Conservation (phyloP, 2,113 vertebrate species). For the Phyllopteryx taeniolatus region DNA sequence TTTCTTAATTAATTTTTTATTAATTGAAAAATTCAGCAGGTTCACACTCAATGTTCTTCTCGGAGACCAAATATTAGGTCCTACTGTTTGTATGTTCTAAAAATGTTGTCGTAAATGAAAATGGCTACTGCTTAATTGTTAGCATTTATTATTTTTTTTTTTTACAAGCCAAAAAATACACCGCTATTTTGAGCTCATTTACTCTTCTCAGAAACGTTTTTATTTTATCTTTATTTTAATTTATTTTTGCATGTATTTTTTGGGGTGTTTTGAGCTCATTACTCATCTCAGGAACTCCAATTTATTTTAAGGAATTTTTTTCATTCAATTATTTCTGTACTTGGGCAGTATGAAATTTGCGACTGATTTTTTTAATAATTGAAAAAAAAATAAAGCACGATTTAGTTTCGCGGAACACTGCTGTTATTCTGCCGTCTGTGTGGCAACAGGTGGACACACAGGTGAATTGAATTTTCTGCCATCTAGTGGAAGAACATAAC, state of each 20-base stretch:
- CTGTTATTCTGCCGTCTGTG: not conserved
- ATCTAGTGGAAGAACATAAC: not conserved
- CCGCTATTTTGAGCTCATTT: too few relatives aligned
- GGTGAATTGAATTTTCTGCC: not conserved
- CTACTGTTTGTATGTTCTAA: not conserved
- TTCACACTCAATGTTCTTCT: not conserved
- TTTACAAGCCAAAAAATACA: not conserved
- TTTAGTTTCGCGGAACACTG: not conserved
- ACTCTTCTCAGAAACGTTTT: too few relatives aligned
- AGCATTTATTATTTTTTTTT: not conserved
- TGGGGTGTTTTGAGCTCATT: too few relatives aligned
- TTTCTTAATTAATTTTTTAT: not conserved
- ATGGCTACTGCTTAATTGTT: not conserved
- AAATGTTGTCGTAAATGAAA: not conserved
- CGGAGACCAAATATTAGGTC: not conserved
- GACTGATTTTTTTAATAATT: not conserved
- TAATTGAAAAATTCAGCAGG: not conserved
- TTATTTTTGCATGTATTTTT: too few relatives aligned
- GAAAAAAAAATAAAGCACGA: not conserved
- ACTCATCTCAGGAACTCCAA: too few relatives aligned
- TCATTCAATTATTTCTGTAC: too few relatives aligned
- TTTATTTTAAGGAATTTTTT: too few relatives aligned
- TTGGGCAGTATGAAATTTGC: too few relatives aligned
- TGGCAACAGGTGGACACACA: not conserved
- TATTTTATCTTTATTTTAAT: too few relatives aligned